Evolutionary conservation across 2,888 invertebrate genomes (phyloP).

Genomic region (Deilephila elpenor): DNA sequence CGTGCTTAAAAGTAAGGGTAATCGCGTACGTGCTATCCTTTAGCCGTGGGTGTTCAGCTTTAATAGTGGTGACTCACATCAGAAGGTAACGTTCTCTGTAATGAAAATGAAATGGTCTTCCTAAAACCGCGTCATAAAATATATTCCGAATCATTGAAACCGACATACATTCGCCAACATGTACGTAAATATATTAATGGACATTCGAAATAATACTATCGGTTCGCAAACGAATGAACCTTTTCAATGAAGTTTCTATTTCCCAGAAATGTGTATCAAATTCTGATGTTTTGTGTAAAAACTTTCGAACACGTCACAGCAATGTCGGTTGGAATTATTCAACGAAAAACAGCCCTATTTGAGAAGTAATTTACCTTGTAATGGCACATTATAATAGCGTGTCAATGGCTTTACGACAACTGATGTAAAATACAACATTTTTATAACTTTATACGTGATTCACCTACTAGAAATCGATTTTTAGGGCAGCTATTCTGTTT

Average conservation of each 20-base stretch:
- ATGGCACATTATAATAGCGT: conserved; percentile 12
- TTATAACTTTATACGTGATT: background rate
- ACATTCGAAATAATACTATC: background rate
- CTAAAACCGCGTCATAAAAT: too few species aligned
- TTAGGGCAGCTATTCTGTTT: background rate
- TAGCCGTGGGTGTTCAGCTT: too few species aligned
- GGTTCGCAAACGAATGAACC: background rate
- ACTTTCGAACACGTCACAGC: background rate
- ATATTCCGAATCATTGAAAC: too few species aligned
- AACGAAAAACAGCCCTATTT: background rate
- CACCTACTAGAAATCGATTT: background rate
- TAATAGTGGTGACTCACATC: too few species aligned
- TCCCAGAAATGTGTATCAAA: background rate
- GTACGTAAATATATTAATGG: background rate
- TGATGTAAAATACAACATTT: background rate
- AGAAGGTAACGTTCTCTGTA: too few species aligned
- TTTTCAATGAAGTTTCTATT: conserved; percentile 5
- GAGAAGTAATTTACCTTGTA: background rate
- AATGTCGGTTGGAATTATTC: background rate
- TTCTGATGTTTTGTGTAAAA: background rate
- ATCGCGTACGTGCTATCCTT: too few species aligned
- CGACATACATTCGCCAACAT: background rate
- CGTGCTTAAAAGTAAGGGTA: too few species aligned
- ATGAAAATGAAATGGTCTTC: too few species aligned
- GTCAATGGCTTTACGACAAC: background rate